A percentile compares a stretch with the other conserved stretches of the same genome.
Conservation (phyloP, 1,140 invertebrate genomes). For the Grapholita molesta region DNA sequence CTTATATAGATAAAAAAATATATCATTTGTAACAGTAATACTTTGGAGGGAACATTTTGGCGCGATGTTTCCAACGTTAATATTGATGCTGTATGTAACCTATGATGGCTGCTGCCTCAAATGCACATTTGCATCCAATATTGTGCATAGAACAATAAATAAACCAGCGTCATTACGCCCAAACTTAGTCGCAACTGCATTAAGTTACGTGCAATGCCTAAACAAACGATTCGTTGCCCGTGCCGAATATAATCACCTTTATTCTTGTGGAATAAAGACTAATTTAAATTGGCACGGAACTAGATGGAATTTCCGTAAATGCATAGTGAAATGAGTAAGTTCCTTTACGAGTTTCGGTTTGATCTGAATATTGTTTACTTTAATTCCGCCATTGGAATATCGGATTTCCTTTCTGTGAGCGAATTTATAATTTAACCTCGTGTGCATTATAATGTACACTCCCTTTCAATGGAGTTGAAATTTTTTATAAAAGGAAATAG, state of each 20-base stretch:
- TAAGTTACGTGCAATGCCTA: neutral
- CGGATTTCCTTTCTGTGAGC: neutral
- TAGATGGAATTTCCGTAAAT: neutral
- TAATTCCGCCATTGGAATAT: neutral
- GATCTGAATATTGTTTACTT: neutral
- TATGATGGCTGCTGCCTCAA: no score
- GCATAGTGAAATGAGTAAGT: neutral
- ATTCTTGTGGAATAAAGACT: neutral
- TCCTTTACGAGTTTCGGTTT: neutral
- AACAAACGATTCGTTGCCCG: neutral
- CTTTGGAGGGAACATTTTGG: no score
- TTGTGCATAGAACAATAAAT: conserved; percentile 21
- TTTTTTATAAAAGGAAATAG: no score
- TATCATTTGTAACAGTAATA: no score
- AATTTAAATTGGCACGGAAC: neutral
- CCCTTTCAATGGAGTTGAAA: no score
- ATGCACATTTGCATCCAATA: conserved; percentile 25
- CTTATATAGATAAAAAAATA: no score
- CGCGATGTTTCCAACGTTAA: no score
- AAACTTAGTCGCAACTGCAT: neutral
- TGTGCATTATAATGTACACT: no score
- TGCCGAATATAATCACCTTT: neutral
- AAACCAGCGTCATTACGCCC: neutral
- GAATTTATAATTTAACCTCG: no score
- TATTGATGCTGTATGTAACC: no score